Conservation (phyloP, 2,797 vertebrate genomes). For the Meriones psammophilus region DNA sequence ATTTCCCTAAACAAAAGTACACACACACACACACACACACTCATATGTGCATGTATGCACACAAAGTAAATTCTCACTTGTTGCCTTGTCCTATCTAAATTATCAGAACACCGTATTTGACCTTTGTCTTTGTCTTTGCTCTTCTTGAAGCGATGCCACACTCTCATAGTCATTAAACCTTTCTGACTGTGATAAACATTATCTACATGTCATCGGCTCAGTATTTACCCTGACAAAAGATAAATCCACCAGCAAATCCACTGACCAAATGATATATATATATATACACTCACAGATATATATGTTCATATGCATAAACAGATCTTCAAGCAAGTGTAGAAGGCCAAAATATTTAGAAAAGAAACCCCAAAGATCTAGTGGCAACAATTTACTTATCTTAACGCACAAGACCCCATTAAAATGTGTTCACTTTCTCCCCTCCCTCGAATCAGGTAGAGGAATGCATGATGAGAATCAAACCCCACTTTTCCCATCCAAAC, state of each 20-base stretch:
- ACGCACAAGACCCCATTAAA: not conserved
- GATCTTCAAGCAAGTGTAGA: not conserved
- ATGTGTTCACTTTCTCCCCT: not conserved
- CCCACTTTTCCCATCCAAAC: constrained; percentile 17
- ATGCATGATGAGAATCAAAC: not conserved
- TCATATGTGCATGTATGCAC: not conserved
- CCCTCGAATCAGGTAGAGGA: not conserved
- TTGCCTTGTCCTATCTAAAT: not conserved
- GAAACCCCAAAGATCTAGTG: not conserved
- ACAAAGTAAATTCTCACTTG: not conserved
- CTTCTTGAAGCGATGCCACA: not conserved
- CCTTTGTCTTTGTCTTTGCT: not conserved
- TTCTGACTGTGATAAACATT: not conserved
- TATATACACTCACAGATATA: not conserved
- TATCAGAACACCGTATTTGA: constrained; percentile 3
- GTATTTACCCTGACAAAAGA: not conserved
- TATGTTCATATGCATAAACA: not conserved
- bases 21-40: not conserved
- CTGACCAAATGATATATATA: not conserved
- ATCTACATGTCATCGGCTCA: constrained; percentile 31
- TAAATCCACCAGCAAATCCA: not conserved
- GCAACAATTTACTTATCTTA: constrained; percentile 46
- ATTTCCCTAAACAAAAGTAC: not conserved
- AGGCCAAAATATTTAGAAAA: constrained; percentile 34
- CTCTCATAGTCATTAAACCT: not conserved